Evolutionary conservation across 2,888 invertebrate species (phyloP).

Genomic region (Cephus sareptanus): DNA sequence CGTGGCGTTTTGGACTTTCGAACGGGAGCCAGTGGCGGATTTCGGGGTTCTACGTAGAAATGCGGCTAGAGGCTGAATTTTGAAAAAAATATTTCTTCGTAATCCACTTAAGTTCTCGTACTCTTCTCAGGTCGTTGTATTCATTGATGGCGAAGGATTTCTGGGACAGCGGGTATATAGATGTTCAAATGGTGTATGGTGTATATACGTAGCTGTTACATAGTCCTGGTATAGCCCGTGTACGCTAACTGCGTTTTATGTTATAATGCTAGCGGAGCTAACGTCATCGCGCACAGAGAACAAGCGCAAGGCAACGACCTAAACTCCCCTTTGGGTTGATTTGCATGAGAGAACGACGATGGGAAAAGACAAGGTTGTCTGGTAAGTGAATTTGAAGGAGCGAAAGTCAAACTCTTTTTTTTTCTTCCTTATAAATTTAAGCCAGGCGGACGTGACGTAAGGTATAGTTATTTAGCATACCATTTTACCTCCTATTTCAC

Average conservation of each 20-base stretch:
- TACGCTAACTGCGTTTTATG: not conserved
- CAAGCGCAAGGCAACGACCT: not conserved
- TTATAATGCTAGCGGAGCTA: not conserved
- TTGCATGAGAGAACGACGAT: constrained; percentile 3
- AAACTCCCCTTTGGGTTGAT: not conserved
- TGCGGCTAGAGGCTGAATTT: not conserved
- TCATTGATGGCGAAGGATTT: not conserved
- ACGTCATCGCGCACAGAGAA: not conserved
- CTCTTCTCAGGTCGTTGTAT: not conserved
- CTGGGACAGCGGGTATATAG: not conserved
- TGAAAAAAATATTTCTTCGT: not conserved
- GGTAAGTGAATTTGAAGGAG: constrained; percentile 19
- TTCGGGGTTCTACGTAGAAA: not conserved
- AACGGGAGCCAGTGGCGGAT: too few species aligned
- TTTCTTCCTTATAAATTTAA: not conserved
- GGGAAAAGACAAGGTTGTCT: constrained; percentile 8
- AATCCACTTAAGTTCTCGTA: not conserved
- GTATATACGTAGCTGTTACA: not conserved
- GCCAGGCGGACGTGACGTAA: not conserved
- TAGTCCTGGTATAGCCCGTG: not conserved
- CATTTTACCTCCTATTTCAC: not conserved
- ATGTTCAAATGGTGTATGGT: not conserved
- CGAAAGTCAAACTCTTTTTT: constrained; percentile 8
- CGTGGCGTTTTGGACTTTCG: too few species aligned
- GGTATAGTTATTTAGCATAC: not conserved